Percentiles rank a stretch among this genome's conserved stretches.
Evolutionary conservation across 1,140 invertebrate species (phyloP).

Genomic region (Euwallacea fornicatus): DNA sequence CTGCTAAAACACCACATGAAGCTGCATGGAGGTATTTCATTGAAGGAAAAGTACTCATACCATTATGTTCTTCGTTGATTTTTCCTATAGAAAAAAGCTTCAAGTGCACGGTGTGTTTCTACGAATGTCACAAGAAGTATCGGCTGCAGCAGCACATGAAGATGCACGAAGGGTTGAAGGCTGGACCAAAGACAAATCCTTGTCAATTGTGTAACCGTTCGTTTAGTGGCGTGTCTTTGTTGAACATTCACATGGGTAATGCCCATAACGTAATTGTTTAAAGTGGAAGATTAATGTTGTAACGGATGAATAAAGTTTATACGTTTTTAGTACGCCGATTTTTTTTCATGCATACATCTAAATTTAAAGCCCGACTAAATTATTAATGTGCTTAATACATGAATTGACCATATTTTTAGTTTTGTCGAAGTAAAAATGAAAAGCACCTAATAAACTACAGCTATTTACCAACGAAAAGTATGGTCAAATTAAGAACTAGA

Average conservation of each 20-base stretch:
- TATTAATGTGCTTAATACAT: no score
- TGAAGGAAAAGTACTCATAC: slow-evolving; percentile 40
- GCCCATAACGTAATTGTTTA: slow-evolving; percentile 39
- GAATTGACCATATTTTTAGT: no score
- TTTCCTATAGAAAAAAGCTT: slow-evolving; percentile 39
- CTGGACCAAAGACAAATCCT: slow-evolving; percentile 15
- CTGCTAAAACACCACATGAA: slow-evolving; percentile 46
- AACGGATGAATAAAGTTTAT: no score
- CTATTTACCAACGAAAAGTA: no score
- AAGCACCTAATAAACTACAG: no score
- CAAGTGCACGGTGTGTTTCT: slow-evolving; percentile 38
- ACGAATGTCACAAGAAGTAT: slow-evolving; percentile 40
- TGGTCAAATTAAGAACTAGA: no score
- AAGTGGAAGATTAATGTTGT: neutral
- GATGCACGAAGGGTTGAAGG: slow-evolving; percentile 35
- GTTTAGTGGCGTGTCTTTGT: slow-evolving; percentile 26
- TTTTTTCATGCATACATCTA: no score
- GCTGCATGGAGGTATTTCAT: slow-evolving; percentile 44
- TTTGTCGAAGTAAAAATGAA: no score
- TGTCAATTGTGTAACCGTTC: slow-evolving; percentile 34
- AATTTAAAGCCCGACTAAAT: no score
- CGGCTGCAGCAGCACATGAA: slow-evolving; percentile 44
- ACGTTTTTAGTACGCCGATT: no score
- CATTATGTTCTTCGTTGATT: neutral
- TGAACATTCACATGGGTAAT: slow-evolving; percentile 36